Conservation (phyloP, 2,888 invertebrate species). For the Microplitis manilae region DNA sequence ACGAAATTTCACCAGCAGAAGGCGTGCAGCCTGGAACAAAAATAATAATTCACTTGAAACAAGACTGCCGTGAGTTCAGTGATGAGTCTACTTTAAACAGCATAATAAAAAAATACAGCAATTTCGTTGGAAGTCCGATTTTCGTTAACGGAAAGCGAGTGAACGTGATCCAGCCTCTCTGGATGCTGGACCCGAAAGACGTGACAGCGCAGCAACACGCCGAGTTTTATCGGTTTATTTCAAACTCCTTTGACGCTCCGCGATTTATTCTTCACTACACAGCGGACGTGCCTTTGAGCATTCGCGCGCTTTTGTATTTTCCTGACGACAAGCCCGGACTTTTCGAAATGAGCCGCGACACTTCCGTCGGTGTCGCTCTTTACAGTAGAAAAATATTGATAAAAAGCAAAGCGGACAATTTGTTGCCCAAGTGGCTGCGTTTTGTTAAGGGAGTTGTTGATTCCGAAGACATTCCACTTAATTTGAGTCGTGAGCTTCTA, state of each 20-base stretch:
- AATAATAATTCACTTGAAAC: slow-evolving; percentile 91
- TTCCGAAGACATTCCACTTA: slow-evolving; percentile 98
- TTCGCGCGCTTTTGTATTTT: slow-evolving; percentile 92
- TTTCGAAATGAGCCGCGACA: slow-evolving; percentile 91
- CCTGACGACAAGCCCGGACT: slow-evolving; percentile 94
- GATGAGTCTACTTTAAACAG: slow-evolving; percentile 88
- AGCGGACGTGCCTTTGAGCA: slow-evolving; percentile 92
- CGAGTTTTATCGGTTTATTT: slow-evolving; percentile 93
- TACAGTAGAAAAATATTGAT: slow-evolving; percentile 95
- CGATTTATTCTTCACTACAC: slow-evolving; percentile 93
- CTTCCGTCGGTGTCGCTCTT: slow-evolving; percentile 87
- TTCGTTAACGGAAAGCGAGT: slow-evolving; percentile 90
- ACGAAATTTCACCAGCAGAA: slow-evolving; percentile 90
- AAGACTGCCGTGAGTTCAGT: slow-evolving; percentile 90
- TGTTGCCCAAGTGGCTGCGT: slow-evolving; percentile 94
- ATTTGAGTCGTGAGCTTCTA: slow-evolving; percentile 94
- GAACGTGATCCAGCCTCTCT: slow-evolving; percentile 91
- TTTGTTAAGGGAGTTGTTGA: slow-evolving; percentile 98
- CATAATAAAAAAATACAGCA: slow-evolving; percentile 96
- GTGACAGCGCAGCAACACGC: slow-evolving; percentile 89
- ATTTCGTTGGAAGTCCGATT: slow-evolving; percentile 96
- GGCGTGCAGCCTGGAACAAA: slow-evolving; percentile 92
- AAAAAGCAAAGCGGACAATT: slow-evolving; percentile 90
- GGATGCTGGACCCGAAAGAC: slow-evolving; percentile 93
- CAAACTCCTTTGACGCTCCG: slow-evolving; percentile 89